A percentile compares a stretch with the other conserved stretches of the same genome.
Conservation (phyloP, 2,797 vertebrate genomes). For the Sebastiscus albofasciatus region DNA sequence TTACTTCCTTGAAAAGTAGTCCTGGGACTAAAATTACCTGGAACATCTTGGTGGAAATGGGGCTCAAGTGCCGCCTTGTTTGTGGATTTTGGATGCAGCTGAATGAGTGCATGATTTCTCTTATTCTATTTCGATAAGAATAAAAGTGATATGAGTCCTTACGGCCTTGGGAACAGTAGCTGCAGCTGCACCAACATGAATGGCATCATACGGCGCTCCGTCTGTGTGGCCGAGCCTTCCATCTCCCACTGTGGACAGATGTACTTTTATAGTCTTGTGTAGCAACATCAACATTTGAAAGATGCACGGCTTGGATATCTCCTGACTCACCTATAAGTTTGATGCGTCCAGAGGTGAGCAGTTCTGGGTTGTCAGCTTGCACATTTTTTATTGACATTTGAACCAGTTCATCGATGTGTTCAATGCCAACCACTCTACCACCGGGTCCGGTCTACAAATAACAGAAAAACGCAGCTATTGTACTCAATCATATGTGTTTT, state of each 20-base stretch:
- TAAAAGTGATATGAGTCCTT: constrained; percentile 37
- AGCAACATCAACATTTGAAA: not conserved
- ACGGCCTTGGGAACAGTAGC: constrained; percentile 87
- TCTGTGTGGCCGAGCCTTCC: constrained; percentile 88
- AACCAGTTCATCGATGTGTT: constrained; percentile 92
- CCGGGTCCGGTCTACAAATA: constrained; percentile 82
- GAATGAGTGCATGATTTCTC: not conserved
- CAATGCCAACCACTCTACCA: constrained; percentile 90
- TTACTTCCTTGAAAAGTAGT: too few species aligned
- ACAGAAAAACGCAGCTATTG: not conserved
- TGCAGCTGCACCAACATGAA: constrained; percentile 93
- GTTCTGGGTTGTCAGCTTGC: constrained; percentile 83
- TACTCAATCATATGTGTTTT: not conserved
- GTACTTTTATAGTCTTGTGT: not conserved
- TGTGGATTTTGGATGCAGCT: not conserved
- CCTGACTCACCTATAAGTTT: constrained; percentile 85
- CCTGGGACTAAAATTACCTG: too few species aligned
- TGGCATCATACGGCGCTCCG: constrained; percentile 90
- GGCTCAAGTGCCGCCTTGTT: too few species aligned
- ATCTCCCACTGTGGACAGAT: constrained; percentile 84
- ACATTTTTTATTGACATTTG: constrained; percentile 86
- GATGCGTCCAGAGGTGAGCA: constrained; percentile 87
- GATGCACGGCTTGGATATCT: not conserved
- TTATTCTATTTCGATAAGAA: not conserved
- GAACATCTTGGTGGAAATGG: too few species aligned